Base-by-base conservation (phyloP, 92 coral and sea anemone genomes). In the Pocillopora grandis region DNA sequence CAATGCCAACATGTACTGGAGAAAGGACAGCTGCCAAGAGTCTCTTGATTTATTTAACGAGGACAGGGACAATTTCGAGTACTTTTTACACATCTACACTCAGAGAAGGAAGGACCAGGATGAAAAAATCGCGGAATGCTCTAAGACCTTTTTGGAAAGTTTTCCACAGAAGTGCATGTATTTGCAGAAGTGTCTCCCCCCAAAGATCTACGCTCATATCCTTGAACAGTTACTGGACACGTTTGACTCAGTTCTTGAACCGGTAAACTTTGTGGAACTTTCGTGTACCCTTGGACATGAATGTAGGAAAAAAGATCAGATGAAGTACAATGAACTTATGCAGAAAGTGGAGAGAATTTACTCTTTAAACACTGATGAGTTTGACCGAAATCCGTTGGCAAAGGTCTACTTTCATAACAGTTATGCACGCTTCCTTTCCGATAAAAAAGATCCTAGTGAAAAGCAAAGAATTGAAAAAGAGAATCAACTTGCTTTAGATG, bases 261-360 rank as follows among this genome's bases (percentile, higher is more conserved):
- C 72, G 9, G 78, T 82, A n/a, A 74, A 12, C 52, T 10, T 16
- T 6, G 87, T 87, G 33, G 87, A 68, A 60, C 83, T 76, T 16
- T 74, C 77, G 52, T 87, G 87, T 42, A 75, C 67, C 11, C 87
- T 76, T 52, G 90, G 83, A 17, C 78, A 82, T 49, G 90, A 81
- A 37, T 68, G 15, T 64, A 76, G 87, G 37, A 82, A 77, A 21
- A 64, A 62, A 42, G 56, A 70, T 2, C 58, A 66, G 36, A 64
- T 58, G 9, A 72, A 76, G 14, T 87, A 82, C 62, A 10, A 76
- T 3, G 66, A 68, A 0, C 10, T 8, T 21, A 87, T 87, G 83
- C 9, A 70, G 14, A 49, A 9, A 17, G 90, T 87, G 14, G 9
- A 69, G 33, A 13, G 33, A 42, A 62, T 75, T 59, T 78, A 42